Conservation (phyloP, 2,113 vertebrate species). For the Ptilorrhoa leucosticta region DNA sequence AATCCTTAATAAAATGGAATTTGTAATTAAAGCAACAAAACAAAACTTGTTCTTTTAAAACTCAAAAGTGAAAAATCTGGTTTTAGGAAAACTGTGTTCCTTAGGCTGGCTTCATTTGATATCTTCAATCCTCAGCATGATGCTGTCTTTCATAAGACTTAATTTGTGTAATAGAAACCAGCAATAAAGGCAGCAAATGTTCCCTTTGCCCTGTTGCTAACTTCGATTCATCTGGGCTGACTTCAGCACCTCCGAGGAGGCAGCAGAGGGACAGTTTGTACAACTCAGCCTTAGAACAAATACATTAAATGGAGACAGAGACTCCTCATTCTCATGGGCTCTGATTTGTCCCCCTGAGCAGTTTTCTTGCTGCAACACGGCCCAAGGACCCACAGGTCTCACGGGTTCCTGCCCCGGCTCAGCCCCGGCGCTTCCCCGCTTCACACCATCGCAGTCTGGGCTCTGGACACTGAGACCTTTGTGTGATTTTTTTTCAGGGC, state of each 20-base stretch:
- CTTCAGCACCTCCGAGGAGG: slow-evolving; percentile 30
- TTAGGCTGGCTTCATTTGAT: slow-evolving; percentile 22
- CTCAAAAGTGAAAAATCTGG: neutral
- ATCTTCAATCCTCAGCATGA: slow-evolving; percentile 36
- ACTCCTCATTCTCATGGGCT: neutral
- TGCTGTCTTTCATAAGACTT: slow-evolving; percentile 41
- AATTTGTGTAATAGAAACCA: slow-evolving; percentile 33
- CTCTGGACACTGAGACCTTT: slow-evolving; percentile 54
- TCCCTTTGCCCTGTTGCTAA: neutral
- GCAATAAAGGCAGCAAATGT: slow-evolving; percentile 26
- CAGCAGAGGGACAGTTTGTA: slow-evolving; percentile 28
- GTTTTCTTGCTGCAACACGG: neutral
- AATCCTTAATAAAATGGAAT: neutral
- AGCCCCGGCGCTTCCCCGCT: neutral
- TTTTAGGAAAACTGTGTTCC: neutral
- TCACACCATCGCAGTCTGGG: neutral
- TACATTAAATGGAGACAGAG: neutral
- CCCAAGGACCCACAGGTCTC: neutral
- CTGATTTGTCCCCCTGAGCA: neutral
- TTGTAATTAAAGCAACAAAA: slow-evolving; percentile 29
- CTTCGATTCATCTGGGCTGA: slow-evolving; percentile 32
- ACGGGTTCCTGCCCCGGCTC: neutral
- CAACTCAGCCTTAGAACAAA: neutral
- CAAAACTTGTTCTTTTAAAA: neutral
- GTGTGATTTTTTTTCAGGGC: neutral